Conservation (phyloP, 2,888 invertebrate genomes). For the Cephonodes hylas region DNA sequence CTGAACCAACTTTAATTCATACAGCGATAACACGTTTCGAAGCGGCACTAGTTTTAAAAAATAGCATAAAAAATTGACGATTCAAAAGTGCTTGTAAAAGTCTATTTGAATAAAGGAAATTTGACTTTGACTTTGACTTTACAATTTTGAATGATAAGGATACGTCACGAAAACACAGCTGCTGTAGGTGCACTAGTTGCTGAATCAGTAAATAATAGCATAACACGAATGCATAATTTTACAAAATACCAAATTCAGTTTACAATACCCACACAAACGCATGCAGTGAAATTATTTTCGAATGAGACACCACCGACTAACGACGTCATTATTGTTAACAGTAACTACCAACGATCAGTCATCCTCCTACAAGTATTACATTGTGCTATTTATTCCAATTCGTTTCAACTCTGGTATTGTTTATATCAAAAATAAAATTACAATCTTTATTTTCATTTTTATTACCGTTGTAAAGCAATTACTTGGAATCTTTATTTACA, state of each 20-base stretch:
- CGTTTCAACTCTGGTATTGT: background rate
- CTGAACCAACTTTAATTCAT: too few relatives aligned
- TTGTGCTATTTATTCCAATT: background rate
- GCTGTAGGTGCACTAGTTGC: too few relatives aligned
- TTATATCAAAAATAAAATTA: background rate
- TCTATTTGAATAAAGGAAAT: too few relatives aligned
- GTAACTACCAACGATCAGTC: background rate
- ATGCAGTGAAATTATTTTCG: background rate
- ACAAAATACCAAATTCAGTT: background rate
- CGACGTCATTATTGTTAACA: background rate
- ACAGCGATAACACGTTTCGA: too few relatives aligned
- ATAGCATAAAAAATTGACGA: too few relatives aligned
- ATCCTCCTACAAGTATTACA: background rate
- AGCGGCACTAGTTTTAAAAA: too few relatives aligned
- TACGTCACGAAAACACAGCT: too few relatives aligned
- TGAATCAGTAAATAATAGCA: too few relatives aligned
- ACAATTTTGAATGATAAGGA: too few relatives aligned
- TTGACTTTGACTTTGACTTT: too few relatives aligned
- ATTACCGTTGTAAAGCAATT: background rate
- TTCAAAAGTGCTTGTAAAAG: too few relatives aligned
- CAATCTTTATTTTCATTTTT: background rate
- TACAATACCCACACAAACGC: background rate
- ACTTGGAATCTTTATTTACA: background rate
- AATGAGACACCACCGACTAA: background rate
- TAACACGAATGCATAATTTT: too few relatives aligned